These are phyloP conservation scores for Trachymyrmex septentrionalis DNA, from an alignment of 1,140 invertebrate species.

Conservation along the genomic window DNA sequence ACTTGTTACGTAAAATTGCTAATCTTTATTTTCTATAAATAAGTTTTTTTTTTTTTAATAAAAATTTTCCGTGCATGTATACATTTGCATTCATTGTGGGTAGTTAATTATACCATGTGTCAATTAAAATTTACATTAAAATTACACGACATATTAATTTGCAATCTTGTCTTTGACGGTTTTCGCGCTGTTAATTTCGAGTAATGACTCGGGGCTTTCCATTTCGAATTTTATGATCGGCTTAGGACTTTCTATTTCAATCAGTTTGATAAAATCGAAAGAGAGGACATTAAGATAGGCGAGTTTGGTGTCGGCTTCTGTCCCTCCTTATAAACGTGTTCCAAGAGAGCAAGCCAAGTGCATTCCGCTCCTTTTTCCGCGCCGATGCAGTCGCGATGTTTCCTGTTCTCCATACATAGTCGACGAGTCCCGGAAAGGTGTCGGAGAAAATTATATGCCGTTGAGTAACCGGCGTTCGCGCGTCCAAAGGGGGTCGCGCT, in stretches of 20 bases:
- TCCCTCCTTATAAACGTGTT: background rate
- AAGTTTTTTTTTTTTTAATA: too few species aligned
- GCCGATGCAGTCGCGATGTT: slow-evolving; percentile 6
- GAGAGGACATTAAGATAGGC: too few species aligned
- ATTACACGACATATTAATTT: background rate
- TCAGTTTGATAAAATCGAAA: background rate
- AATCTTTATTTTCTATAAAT: too few species aligned
- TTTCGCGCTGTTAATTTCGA: background rate
- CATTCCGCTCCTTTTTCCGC: slow-evolving; percentile 37
- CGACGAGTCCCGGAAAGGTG: slow-evolving; percentile 18
- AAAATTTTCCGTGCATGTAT: too few species aligned
- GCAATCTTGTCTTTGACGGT: background rate
- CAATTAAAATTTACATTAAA: background rate
- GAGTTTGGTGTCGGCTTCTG: background rate
- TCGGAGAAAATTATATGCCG: slow-evolving; percentile 17
- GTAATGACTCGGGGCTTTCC: background rate
- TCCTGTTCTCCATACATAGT: slow-evolving; percentile 40
- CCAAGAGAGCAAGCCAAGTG: background rate
- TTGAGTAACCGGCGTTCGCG: slow-evolving; percentile 31
- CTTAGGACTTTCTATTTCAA: background rate
- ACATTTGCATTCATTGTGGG: too few species aligned
- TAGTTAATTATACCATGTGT: background rate
- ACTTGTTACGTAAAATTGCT: too few species aligned
- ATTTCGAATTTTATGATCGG: slow-evolving; percentile 9
- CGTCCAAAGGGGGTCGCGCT: background rate